Evolutionary conservation across 2,797 vertebrate species (phyloP), one percentile per base, ranked within the genome.

Genomic region (Rhinogobio ventralis): DNA sequence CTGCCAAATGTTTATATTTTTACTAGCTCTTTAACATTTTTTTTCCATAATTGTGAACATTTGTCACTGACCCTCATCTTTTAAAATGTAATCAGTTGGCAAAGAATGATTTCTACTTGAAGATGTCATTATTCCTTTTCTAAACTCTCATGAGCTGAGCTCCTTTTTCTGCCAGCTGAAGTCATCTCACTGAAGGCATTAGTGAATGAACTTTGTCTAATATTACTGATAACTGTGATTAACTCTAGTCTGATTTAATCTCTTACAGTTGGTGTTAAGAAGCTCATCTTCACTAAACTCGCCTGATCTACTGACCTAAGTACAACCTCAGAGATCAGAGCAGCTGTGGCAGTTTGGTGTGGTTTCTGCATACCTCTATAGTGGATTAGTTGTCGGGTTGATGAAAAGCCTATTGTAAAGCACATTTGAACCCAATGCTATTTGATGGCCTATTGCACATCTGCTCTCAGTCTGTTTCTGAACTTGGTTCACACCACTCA

Each of bases 241-340:
- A 72, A 57, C 33, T 53, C 33, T 25, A 28, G n/a, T 57, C 51
- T 72, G 79, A 57, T 81, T 57, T 17, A 30, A 57, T 71, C 51
- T 71, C 39, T 49, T 64, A 79, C 42, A 67, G 42, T 66, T 51
- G 42, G 42, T 66, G 33, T 55, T 19, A 9, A 69, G 64, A 42
- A 13, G 33, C 79, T 2, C 5, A n/a, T 71, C n/a, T 60, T 45
- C n/a, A 19, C n/a, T 55, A 39, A 68, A 68, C 49, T 69, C n/a
- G 25, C 55, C 15, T 69, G 33, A 67, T 68, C 62, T 42, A 45
- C 36, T 81, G 64, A 81, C 46, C 30, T 15, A 71, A 62, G 49
- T 17, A 66, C 17, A 79, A 0, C 57, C 33, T 10, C 51, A 81
- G 51, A 81, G 20, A 53, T 51, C 19, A 36, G 45, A 33, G 30